Base-by-base conservation (phyloP, 2,113 vertebrate genomes). In the Scophthalmus maximus region DNA sequence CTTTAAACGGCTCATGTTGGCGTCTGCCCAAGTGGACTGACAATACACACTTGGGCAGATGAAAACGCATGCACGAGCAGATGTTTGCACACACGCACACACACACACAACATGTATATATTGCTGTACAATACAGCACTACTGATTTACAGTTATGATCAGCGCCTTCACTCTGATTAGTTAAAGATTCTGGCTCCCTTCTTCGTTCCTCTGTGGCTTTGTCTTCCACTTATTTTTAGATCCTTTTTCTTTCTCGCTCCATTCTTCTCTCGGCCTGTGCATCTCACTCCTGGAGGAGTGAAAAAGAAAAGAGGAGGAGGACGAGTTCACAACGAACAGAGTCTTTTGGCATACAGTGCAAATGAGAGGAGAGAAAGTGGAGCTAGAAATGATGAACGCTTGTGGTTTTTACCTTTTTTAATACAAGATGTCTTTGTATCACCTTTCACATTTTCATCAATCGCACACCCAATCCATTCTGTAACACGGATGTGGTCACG, bases 171-270 rank as follows among this genome's bases (percentile, higher is more conserved):
- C 6, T 64, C 47, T 57, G 49, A 44, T 25, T 56, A 40, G 11
- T 62, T 62, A 6, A 26, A 10, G 57, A 40, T 30, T 58, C 22
- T 27, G 25, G 22, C 18, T 12, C 56, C 32, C 68, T 72, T 79
- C 17, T 29, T 69, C 20, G n/a, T 63, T 68, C 66, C 5, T 72
- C 53, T 44, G 20, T 42, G 44, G 49, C 62, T 83, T 52, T 73
- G 53, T 85, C 68, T 68, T 73, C 32, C 7, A 11, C 26, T 75
- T 86, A 82, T 83, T 88, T 89, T 89, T 87, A 84, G 84, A 82
- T 51, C 38, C 20, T 29, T 52, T n/a, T 74, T 74, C 51, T 68
- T 70, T 69, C 36, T 85, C 73, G 26, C 50, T 63, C 61, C 62
- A 76, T 69, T 84, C 69, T 27, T 73, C 79, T 73, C 23, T 76